phyloP scores from a whole-genome alignment of 1,140 invertebrate genomes.

The Ceratosolen solmsi region DNA sequence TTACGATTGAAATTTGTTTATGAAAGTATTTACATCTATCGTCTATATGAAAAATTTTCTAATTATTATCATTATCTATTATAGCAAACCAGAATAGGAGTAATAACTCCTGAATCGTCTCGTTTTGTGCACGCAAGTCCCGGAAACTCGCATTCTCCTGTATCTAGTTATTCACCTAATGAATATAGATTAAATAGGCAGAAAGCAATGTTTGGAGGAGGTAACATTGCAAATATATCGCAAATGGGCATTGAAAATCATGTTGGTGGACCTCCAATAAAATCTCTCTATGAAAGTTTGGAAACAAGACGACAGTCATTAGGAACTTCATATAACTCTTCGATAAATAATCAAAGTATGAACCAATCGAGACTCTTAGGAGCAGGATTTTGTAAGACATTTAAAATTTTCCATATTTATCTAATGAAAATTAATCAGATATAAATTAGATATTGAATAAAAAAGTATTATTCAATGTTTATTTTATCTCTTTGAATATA shows the following conservation, averaged over 20 bases:
- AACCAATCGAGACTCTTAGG: conserved; percentile 55
- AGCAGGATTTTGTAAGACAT: conserved; percentile 40
- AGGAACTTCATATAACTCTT: conserved; percentile 53
- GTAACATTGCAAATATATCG: conserved; percentile 58
- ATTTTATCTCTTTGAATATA: no score
- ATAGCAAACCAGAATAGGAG: conserved; percentile 69
- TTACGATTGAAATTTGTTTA: no score
- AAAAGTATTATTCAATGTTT: no score
- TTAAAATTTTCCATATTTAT: not conserved
- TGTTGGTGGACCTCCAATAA: conserved; percentile 78
- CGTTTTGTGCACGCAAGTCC: conserved; percentile 68
- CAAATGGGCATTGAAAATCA: conserved; percentile 70
- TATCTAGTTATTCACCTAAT: conserved; percentile 63
- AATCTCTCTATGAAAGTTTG: conserved; percentile 79
- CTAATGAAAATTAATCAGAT: no score
- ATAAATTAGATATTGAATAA: no score
- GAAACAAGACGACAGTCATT: conserved; percentile 56
- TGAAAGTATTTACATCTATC: no score
- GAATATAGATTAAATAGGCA: conserved; percentile 67
- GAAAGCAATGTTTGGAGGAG: conserved; percentile 68
- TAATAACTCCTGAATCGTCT: conserved; percentile 63
- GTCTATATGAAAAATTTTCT: no score
- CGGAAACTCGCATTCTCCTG: conserved; percentile 59
- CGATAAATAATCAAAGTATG: conserved; percentile 64
- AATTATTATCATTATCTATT: no score